Conservation (phyloP, 2,797 vertebrate genomes). For the Pseudochromis fuscus region DNA sequence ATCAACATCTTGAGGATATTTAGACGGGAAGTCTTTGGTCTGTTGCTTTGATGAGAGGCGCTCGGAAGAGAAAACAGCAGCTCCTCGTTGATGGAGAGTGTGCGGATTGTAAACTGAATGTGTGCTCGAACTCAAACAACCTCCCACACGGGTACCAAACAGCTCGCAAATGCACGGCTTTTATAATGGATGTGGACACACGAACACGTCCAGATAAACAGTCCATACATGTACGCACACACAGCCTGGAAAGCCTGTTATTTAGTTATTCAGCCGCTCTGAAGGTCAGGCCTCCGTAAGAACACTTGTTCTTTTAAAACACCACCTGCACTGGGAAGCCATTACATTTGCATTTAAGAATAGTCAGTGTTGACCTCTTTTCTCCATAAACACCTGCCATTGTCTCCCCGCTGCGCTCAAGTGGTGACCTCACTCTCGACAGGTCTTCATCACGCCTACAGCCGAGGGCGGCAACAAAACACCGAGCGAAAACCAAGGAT, state of each 20-base stretch:
- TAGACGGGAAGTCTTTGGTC: slow-evolving; percentile 53
- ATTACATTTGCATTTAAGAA: slow-evolving; percentile 39
- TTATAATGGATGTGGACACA: slow-evolving; percentile 17
- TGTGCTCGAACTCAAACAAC: slow-evolving; percentile 24
- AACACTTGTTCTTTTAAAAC: slow-evolving; percentile 35
- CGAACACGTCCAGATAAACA: slow-evolving; percentile 3
- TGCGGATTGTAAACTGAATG: slow-evolving; percentile 29
- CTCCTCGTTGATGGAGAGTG: slow-evolving; percentile 23
- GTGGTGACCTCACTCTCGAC: slow-evolving; percentile 36
- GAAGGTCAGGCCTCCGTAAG: not conserved
- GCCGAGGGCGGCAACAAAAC: not conserved
- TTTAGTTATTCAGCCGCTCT: not conserved
- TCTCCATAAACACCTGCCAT: slow-evolving; percentile 43
- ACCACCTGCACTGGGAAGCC: slow-evolving; percentile 31
- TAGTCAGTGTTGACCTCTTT: slow-evolving; percentile 35
- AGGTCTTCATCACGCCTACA: slow-evolving; percentile 30
- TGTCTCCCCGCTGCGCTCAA: slow-evolving; percentile 9
- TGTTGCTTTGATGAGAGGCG: slow-evolving; percentile 53
- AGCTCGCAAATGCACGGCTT: slow-evolving; percentile 8
- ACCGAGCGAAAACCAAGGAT: not conserved
- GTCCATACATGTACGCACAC: not conserved
- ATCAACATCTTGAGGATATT: slow-evolving; percentile 69
- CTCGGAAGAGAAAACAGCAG: slow-evolving; percentile 36
- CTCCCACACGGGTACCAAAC: slow-evolving; percentile 52
- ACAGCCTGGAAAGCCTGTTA: slow-evolving; percentile 47